Percentiles rank a stretch among this genome's conserved stretches.
These are phyloP conservation scores for Standfussiana lucernea DNA, from an alignment of 2,888 invertebrate genomes.

Conservation along the genomic window DNA sequence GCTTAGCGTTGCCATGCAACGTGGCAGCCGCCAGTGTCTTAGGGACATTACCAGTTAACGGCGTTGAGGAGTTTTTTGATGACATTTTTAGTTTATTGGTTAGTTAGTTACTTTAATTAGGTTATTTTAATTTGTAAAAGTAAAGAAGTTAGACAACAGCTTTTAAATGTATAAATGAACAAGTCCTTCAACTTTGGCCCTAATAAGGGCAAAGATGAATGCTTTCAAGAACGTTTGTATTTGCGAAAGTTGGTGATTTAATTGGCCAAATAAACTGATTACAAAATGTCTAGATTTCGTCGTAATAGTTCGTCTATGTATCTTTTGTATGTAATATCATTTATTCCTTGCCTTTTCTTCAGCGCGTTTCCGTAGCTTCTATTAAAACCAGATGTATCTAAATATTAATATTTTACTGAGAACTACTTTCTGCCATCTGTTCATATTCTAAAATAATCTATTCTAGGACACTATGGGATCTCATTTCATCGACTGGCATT, in stretches of 20 bases:
- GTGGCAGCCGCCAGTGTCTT: no score
- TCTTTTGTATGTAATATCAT: not conserved
- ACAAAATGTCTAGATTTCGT: not conserved
- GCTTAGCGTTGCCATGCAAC: no score
- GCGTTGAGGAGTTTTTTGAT: no score
- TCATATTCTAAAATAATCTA: not conserved
- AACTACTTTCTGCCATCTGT: not conserved
- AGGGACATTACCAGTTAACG: no score
- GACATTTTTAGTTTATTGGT: no score
- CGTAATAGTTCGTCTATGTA: not conserved
- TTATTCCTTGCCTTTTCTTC: not conserved
- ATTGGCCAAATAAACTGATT: not conserved
- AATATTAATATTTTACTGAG: not conserved
- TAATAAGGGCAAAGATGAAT: not conserved
- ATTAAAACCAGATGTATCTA: not conserved
- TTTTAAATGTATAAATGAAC: no score
- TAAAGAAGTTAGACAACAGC: no score
- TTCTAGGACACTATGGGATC: not conserved
- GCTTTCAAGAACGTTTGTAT: not conserved
- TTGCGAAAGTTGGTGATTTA: not conserved
- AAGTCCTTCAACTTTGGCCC: no score
- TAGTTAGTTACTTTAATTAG: no score
- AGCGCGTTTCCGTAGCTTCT: not conserved
- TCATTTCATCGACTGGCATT: slow-evolving; percentile 9
- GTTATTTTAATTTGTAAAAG: no score